These are phyloP conservation scores for Cheilosia vulpina DNA, from an alignment of 2,888 invertebrate species.

Conservation along the genomic window DNA sequence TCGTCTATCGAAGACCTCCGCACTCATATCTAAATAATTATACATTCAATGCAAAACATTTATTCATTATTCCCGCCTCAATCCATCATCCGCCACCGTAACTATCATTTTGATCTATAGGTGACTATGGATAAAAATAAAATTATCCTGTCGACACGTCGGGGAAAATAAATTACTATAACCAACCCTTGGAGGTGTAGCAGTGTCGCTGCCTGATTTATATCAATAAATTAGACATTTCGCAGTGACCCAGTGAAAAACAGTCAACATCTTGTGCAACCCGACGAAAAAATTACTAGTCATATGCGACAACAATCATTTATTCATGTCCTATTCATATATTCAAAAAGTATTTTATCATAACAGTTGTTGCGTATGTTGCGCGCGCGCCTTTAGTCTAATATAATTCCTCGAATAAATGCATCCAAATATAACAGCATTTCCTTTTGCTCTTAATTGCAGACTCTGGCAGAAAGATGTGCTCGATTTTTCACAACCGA, in stretches of 20 bases:
- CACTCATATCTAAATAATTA: conserved; percentile 41
- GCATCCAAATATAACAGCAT: conserved; percentile 52
- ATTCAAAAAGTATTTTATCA: conserved; percentile 82
- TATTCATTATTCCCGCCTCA: conserved; percentile 59
- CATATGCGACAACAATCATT: conserved; percentile 80
- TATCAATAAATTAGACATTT: conserved; percentile 47
- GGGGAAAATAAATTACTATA: conserved; percentile 36
- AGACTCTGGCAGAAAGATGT: conserved; percentile 77
- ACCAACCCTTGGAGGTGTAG: conserved; percentile 10
- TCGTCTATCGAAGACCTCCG: neutral
- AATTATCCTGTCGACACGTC: conserved; percentile 34
- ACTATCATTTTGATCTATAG: conserved; percentile 7
- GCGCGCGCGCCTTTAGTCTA: neutral
- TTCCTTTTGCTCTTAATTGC: conserved; percentile 52
- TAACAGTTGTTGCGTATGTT: conserved; percentile 76
- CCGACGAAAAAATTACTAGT: conserved; percentile 69
- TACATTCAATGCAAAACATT: conserved; percentile 56
- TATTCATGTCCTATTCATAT: conserved; percentile 83
- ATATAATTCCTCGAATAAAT: conserved; percentile 67
- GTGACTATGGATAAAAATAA: neutral
- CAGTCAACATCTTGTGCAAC: conserved; percentile 8
- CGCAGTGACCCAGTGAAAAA: conserved; percentile 29
- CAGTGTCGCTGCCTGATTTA: conserved; percentile 16
- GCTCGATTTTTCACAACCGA: conserved; percentile 83
- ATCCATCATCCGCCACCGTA: conserved; percentile 30